These are phyloP conservation scores for Peromyscus polionotus DNA, from an alignment of 2,113 vertebrate species.

Conservation along the genomic window DNA sequence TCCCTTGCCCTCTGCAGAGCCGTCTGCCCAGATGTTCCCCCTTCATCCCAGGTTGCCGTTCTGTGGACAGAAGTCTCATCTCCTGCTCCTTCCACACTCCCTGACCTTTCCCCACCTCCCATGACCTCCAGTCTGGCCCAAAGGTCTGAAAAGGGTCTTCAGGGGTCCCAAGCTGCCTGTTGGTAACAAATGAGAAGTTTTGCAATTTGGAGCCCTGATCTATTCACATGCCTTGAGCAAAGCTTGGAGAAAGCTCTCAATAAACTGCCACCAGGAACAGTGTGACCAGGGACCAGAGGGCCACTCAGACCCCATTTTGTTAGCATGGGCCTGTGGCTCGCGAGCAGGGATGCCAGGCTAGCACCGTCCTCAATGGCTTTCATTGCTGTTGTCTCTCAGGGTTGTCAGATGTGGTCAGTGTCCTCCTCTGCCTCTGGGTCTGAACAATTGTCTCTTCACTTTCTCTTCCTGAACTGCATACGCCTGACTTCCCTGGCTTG, in stretches of 20 bases:
- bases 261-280: not conserved
- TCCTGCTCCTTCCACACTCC: not conserved
- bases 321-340: not conserved
- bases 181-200: not conserved
- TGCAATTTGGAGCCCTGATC: not conserved
- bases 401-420: not conserved
- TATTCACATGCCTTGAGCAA: not conserved
- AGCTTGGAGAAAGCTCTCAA: not conserved
- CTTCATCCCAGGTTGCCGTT: not conserved
- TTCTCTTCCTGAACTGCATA: too few species aligned
- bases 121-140: not conserved
- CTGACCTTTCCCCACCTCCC: not conserved
- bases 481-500: not conserved
- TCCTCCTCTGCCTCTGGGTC: not conserved
- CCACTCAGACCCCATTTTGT: not conserved
- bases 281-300: not conserved
- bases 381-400: not conserved
- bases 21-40: rapidly evolving
- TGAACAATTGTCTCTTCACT: rapidly evolving
- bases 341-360: not conserved
- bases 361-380: not conserved
- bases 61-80: not conserved
- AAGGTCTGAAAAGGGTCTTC: not conserved
- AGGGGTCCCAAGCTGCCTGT: not conserved
- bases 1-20: not conserved